Evolutionary conservation across 2,888 invertebrate genomes (phyloP).

Genomic region (Philhelius pedissequus): DNA sequence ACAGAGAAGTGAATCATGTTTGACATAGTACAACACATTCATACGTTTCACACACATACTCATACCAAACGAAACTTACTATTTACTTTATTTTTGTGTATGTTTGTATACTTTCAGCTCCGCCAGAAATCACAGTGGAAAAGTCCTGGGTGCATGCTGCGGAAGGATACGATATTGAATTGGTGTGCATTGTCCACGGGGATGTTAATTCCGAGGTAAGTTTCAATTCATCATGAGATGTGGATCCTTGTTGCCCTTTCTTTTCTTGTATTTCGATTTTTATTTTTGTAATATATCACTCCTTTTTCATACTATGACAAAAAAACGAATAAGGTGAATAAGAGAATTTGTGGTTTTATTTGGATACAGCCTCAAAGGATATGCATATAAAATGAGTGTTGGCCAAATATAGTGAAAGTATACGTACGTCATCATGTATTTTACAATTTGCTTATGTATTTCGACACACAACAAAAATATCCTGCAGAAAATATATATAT

Average conservation of each 20-base stretch:
- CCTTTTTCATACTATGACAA: not conserved
- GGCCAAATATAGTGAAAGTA: constrained; percentile 28
- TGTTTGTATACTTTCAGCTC: constrained; percentile 78
- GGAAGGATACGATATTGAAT: constrained; percentile 82
- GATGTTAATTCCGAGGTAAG: constrained; percentile 81
- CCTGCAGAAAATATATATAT: constrained; percentile 31
- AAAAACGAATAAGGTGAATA: constrained; percentile 26
- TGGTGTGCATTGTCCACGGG: constrained; percentile 83
- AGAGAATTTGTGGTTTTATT: not conserved
- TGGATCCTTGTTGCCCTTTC: not conserved
- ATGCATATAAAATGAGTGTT: constrained; percentile 3
- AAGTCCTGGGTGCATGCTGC: constrained; percentile 83
- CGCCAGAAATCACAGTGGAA: constrained; percentile 83
- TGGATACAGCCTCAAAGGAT: constrained; percentile 41
- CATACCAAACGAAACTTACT: constrained; percentile 19
- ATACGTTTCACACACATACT: constrained; percentile 25
- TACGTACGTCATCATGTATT: constrained; percentile 1
- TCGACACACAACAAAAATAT: constrained; percentile 5
- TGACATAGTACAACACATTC: too few species aligned
- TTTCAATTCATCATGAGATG: constrained; percentile 39
- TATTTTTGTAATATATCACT: not conserved
- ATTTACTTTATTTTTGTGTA: constrained; percentile 50
- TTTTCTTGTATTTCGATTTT: constrained; percentile 21
- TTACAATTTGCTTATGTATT: constrained; percentile 1
- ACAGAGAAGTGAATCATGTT: constrained; percentile 54